A percentile compares a stretch with the other conserved stretches of the same genome.
Evolutionary conservation across 2,797 vertebrate genomes (phyloP).

Genomic region (Manis crassicaudata): DNA sequence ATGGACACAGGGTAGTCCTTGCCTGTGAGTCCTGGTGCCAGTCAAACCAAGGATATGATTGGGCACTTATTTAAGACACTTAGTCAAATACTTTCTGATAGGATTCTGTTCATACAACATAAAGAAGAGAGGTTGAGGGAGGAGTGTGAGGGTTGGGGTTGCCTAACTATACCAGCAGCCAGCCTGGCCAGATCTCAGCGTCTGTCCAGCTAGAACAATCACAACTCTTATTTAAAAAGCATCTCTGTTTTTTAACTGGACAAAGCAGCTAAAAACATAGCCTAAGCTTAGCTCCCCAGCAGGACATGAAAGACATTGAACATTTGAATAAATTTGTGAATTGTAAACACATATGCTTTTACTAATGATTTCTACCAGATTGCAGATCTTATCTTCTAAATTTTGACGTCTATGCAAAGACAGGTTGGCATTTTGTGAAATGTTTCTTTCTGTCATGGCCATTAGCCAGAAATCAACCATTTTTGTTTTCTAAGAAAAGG

Average conservation of each 20-base stretch:
- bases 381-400: neutral
- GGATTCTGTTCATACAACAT: neutral
- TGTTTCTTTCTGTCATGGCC: neutral
- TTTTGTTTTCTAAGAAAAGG: neutral
- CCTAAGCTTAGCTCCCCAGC: neutral
- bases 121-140: neutral
- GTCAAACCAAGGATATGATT: neutral
- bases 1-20: neutral
- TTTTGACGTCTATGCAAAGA: neutral
- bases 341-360: neutral
- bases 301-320: neutral
- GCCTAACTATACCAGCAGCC: neutral
- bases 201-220: neutral
- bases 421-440: neutral
- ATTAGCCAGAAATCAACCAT: neutral
- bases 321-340: neutral
- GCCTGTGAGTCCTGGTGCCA: neutral
- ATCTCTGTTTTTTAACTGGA: neutral
- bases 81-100: neutral
- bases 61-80: neutral
- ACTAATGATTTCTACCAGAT: neutral
- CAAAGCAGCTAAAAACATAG: neutral
- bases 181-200: neutral
- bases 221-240: neutral
- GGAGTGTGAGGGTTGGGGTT: neutral